Evolutionary conservation across 2,888 invertebrate species (phyloP), one percentile per base, ranked within the genome.

Genomic region (Cataglyphis cursor): DNA sequence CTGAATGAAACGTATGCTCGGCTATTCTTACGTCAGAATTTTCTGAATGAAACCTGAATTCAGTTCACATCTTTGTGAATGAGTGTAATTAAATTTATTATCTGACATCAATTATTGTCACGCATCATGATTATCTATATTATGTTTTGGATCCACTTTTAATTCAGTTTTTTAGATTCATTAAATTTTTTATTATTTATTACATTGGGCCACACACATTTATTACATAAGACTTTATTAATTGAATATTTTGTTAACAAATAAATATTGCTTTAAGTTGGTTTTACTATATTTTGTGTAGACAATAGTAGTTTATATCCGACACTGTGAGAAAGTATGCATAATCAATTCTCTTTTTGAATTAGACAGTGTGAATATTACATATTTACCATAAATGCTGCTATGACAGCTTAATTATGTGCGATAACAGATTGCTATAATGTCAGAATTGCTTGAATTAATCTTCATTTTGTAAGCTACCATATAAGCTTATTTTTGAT

Each of bases 341-440:
- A 12, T 54, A 64, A 75, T 76, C 65, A 54, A 65, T 76, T 65
- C 54, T 65, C n/a, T 64, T 54, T 64, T 65, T 65, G 64, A 65
- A 31, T 51, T 38, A 65, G 65, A 75, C 64, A 51, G 24, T 54
- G 54, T 54, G 76, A 76, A 54, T 38, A 51, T 44, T 35, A 44
- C 41, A 44, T 8, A 54, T 76, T 9, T n/a, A 28, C n/a, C 51
- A 41, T 75, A 54, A 75, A 54, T 54, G 38, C 54, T 65, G 24
- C 21, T 54, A 38, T 76, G 65, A 76, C 65, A 65, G 28, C 65
- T 76, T 76, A 76, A 76, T 76, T 76, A 28, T 9, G 28, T 38
- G n/a, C 4, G 64, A 76, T 76, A 65, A 76, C 51, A 65, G 54
- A 76, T 75, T 54, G 64, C 54, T 54, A 54, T 48, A 65, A 76